These are phyloP conservation scores for Lasiurus borealis DNA, from an alignment of 2,113 vertebrate species.

Conservation along the genomic window DNA sequence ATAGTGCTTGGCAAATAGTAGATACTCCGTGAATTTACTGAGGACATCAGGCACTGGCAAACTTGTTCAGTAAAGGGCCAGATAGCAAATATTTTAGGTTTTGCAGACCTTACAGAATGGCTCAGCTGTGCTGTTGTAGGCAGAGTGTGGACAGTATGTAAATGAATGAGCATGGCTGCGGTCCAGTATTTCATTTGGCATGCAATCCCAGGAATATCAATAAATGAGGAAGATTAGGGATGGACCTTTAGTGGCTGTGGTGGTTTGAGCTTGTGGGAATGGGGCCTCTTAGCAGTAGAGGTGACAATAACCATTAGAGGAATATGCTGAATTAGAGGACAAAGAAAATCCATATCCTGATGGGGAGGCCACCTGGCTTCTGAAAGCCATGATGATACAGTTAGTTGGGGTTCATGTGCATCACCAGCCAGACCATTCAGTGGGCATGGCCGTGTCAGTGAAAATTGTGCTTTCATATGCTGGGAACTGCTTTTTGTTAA, in stretches of 20 bases:
- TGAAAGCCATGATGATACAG: rapidly evolving
- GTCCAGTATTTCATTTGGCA: not conserved
- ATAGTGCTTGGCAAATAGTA: not conserved
- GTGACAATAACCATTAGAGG: not conserved
- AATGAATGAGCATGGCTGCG: not conserved
- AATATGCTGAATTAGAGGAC: not conserved
- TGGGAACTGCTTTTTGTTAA: not conserved
- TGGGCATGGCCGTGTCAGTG: not conserved
- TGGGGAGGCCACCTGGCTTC: not conserved
- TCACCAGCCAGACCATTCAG: not conserved
- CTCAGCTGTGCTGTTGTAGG: not conserved
- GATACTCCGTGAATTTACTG: not conserved
- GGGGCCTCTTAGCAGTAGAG: not conserved
- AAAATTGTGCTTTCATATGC: not conserved
- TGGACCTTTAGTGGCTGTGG: not conserved
- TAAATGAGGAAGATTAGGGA: not conserved
- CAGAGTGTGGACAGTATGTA: not conserved
- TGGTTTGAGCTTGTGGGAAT: not conserved
- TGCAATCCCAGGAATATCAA: not conserved
- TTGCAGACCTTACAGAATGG: not conserved
- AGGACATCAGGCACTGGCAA: not conserved
- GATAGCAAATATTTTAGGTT: not conserved
- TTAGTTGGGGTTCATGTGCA: rapidly evolving
- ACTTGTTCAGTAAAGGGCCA: not conserved
- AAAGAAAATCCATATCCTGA: not conserved